Evolutionary conservation across 2,888 invertebrate genomes (phyloP).

Genomic region (Clostera curtula): DNA sequence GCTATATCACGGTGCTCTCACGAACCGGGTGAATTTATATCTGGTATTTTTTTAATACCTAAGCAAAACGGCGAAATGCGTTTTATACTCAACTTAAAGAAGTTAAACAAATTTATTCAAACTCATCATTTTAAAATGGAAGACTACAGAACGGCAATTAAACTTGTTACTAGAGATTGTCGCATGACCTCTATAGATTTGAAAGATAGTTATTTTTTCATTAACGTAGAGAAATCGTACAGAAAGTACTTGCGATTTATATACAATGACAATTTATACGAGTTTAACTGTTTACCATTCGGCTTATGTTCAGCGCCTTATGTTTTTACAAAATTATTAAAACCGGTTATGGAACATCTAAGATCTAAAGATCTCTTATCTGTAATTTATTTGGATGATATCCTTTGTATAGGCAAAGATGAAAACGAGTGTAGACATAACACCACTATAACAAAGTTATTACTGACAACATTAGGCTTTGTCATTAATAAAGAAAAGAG

Average conservation of each 20-base stretch:
- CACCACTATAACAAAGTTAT: too few relatives aligned
- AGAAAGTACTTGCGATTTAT: not conserved
- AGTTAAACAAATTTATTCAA: constrained; percentile 4
- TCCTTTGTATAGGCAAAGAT: not conserved
- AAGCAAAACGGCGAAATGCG: constrained; percentile 4
- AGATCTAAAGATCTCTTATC: not conserved
- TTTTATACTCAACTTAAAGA: constrained; percentile 4
- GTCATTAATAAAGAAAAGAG: not conserved
- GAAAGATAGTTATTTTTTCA: constrained; percentile 6
- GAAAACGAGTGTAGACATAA: not conserved
- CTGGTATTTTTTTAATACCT: constrained; percentile 2
- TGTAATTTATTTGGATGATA: constrained; percentile 1
- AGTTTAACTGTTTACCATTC: constrained; percentile 1
- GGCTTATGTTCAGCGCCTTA: not conserved
- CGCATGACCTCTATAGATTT: constrained; percentile 3
- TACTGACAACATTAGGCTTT: not conserved
- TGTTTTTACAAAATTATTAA: not conserved
- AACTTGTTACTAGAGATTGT: not conserved
- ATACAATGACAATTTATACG: not conserved
- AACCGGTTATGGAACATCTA: not conserved
- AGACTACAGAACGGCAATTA: constrained; percentile 6
- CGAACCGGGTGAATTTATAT: not conserved
- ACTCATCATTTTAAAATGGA: constrained; percentile 6
- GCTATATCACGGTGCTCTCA: not conserved
- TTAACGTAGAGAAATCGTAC: not conserved